Conservation (phyloP, 2,888 invertebrate species). For the Patella ulyssiponensis region DNA sequence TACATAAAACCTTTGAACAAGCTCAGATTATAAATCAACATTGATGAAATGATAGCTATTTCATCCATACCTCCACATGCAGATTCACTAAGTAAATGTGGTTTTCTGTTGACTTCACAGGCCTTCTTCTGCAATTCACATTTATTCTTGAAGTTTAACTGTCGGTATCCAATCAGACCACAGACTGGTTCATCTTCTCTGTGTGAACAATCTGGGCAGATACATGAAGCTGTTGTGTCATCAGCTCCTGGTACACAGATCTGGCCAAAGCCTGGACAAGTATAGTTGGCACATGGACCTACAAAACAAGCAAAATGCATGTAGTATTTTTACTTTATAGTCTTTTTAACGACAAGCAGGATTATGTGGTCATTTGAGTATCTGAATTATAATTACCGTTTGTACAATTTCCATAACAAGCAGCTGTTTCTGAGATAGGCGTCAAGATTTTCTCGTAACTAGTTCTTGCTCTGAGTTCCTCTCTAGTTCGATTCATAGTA, state of each 20-base stretch:
- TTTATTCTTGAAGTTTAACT: conserved; percentile 38
- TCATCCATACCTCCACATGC: conserved; percentile 44
- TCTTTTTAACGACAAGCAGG: not conserved
- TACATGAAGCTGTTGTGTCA: conserved; percentile 32
- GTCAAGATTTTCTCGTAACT: conserved; percentile 23
- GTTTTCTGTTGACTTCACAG: conserved; percentile 36
- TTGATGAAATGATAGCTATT: too few species aligned
- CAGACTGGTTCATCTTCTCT: conserved; percentile 44
- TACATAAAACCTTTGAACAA: too few species aligned
- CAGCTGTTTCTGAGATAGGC: conserved; percentile 25
- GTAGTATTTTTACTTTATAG: not conserved
- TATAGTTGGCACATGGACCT: conserved; percentile 41
- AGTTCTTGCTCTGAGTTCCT: conserved; percentile 23
- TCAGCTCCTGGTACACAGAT: conserved; percentile 36
- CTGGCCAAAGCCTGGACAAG: conserved; percentile 29
- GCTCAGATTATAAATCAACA: too few species aligned
- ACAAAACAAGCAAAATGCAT: not conserved
- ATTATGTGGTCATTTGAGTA: too few species aligned
- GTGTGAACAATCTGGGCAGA: conserved; percentile 45
- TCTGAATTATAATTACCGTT: conserved; percentile 33
- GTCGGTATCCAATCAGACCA: conserved; percentile 28
- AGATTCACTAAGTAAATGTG: conserved; percentile 36
- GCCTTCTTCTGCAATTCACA: conserved; percentile 40
- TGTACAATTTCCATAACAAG: conserved; percentile 35
- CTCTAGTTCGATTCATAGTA: conserved; percentile 35